Conservation (phyloP, 2,888 invertebrate species). For the Diplolepis rosae region DNA sequence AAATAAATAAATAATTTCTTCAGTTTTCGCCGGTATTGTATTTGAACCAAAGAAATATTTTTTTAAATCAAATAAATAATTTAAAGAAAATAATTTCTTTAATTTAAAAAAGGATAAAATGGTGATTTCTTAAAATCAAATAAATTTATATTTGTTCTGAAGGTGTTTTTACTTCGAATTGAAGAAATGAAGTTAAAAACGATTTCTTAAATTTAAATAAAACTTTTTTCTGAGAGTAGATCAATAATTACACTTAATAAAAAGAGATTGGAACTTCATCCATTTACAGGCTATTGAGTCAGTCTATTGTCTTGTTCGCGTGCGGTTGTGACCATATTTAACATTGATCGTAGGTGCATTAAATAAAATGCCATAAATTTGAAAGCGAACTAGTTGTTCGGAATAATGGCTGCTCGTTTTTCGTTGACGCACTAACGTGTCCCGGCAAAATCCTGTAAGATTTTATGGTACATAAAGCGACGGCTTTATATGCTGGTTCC, state of each 20-base stretch:
- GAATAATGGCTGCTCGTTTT: background rate
- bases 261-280: background rate
- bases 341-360: slow-evolving; percentile 22
- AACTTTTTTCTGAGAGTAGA: too few relatives aligned
- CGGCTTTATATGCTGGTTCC: slow-evolving; percentile 56
- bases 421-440: slow-evolving; percentile 4
- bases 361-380: slow-evolving; percentile 19
- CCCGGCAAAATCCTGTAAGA: slow-evolving; percentile 29
- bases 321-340: slow-evolving; percentile 26
- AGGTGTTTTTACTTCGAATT: too few relatives aligned
- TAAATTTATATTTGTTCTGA: too few relatives aligned
- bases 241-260: background rate
- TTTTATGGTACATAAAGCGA: slow-evolving; percentile 62
- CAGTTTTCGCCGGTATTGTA: too few relatives aligned
- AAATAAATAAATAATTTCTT: too few relatives aligned
- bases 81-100: too few relatives aligned
- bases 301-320: slow-evolving; percentile 16
- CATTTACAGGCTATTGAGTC: background rate
- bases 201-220: too few relatives aligned
- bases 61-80: too few relatives aligned
- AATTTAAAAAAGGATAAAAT: too few relatives aligned
- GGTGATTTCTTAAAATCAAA: too few relatives aligned
- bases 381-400: slow-evolving; percentile 3
- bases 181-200: too few relatives aligned
- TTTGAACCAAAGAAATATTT: too few relatives aligned